Evolutionary conservation across 53 echinoderm and acorn worm species (phyloP), one percentile per base, ranked within the genome.

Genomic region (Zoroaster sp.): DNA sequence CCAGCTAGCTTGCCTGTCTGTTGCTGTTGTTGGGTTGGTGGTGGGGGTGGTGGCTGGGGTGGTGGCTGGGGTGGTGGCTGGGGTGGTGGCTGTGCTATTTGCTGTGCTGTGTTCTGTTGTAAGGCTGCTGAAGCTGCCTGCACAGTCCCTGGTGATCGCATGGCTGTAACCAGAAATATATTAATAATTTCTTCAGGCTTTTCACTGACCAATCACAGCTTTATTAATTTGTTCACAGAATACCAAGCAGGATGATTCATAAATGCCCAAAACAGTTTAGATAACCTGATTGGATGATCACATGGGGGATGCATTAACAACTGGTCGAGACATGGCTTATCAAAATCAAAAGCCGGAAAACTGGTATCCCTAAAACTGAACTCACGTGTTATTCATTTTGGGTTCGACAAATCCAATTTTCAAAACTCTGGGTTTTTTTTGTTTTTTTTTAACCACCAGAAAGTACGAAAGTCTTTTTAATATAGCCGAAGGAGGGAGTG

Each of bases 61-160:
- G 72, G 47, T 35, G 71, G 86, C 31, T 63, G 68, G 8, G 83
- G 75, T 36, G 85, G 83, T 18, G 81, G n/a, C n/a, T n/a, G n/a
- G n/a, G n/a, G 73, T n/a, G 86, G 86, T 13, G 73, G 69, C 21
- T 66, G 87, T 17, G 77, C 23, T 12, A 35, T 36, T 66, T 81
- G 81, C 68, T 81, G 81, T 28, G 21, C 23, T 54, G 80, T 46
- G 30, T 90, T 80, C 34, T 95, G 94, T 46, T 93, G 93, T 39
- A 93, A 52, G 33, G 93, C 93, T 59, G 93, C 92, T 72, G 96
- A 91, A 6, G 96, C 91, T 70, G 96, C 91, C 65, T 94, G 93
- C 40, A 94, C 93, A 17, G 94, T 96, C 4, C 93, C 87, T 69
- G 94, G 93, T 42, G 93, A 91, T 67, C 96, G 93, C 94, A 96